Evolutionary conservation across 2,888 invertebrate species (phyloP).

Genomic region (Drepana falcataria): DNA sequence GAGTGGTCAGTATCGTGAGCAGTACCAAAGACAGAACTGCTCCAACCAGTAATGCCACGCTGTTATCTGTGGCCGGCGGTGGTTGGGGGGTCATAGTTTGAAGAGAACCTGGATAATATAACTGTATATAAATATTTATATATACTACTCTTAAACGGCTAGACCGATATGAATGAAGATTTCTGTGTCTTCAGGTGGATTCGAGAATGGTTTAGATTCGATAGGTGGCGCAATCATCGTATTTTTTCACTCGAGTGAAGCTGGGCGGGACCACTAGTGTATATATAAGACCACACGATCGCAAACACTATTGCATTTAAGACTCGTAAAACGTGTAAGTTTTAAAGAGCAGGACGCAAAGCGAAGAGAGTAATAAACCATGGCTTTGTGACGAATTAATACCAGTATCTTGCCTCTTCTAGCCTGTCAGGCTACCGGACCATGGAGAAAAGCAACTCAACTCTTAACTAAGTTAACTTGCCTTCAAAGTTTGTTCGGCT

Average conservation of each 20-base stretch:
- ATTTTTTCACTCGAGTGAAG: no score
- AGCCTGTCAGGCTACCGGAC: background rate
- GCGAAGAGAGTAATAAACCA: background rate
- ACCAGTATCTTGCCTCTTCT: background rate
- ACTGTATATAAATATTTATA: background rate
- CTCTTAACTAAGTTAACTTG: background rate
- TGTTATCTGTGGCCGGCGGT: constrained; percentile 43
- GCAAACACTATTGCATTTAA: no score
- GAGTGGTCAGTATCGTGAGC: constrained; percentile 65
- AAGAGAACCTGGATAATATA: constrained; percentile 46
- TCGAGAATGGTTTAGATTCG: no score
- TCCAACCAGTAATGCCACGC: constrained; percentile 62
- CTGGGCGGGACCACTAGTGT: no score
- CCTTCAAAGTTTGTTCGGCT: background rate
- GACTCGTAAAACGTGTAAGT: no score
- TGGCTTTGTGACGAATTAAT: background rate
- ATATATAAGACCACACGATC: no score
- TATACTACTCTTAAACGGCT: no score
- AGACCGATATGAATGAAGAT: no score
- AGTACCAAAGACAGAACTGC: constrained; percentile 63
- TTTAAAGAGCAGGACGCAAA: no score
- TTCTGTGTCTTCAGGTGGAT: no score
- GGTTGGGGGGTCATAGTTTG: constrained; percentile 66
- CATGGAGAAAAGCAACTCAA: background rate
- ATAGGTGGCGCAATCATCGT: no score